Conservation (phyloP, 64 coral and sea anemone genomes). For the Anthopleura sola region DNA sequence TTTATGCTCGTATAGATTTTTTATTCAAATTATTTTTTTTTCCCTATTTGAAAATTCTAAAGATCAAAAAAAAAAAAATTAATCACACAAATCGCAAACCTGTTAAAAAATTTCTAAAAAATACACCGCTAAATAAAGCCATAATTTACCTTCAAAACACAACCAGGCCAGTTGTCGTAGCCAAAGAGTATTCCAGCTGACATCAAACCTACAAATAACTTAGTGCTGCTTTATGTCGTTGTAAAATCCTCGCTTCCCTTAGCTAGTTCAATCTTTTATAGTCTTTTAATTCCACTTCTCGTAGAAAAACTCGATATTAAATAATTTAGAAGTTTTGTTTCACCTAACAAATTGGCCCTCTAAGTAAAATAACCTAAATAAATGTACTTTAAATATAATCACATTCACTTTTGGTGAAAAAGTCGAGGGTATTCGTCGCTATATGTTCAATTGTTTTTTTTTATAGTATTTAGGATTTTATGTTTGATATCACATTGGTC, state of each 20-base stretch:
- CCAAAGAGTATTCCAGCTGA: neutral
- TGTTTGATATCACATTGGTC: neutral
- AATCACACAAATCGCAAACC: neutral
- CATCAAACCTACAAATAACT: neutral
- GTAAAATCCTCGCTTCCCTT: neutral
- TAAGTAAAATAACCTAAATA: neutral
- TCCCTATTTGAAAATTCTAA: neutral
- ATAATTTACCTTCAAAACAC: neutral
- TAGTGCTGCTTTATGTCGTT: neutral
- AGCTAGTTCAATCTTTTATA: neutral
- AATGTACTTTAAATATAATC: neutral
- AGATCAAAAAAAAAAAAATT: neutral
- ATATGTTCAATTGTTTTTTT: neutral
- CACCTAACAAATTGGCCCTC: neutral
- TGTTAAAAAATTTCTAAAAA: neutral
- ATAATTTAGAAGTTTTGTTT: slow-evolving; percentile 1
- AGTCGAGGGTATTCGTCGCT: neutral
- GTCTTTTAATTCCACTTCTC: neutral
- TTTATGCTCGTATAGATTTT: no score
- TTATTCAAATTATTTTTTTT: neutral
- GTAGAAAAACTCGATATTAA: neutral
- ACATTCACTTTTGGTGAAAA: neutral
- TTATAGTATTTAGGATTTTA: neutral
- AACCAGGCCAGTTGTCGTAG: neutral
- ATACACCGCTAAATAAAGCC: neutral